A percentile compares a stretch with the other conserved stretches of the same genome.
phyloP scores from a whole-genome alignment of 2,888 invertebrate species.

The Raillietiella orientalis region DNA sequence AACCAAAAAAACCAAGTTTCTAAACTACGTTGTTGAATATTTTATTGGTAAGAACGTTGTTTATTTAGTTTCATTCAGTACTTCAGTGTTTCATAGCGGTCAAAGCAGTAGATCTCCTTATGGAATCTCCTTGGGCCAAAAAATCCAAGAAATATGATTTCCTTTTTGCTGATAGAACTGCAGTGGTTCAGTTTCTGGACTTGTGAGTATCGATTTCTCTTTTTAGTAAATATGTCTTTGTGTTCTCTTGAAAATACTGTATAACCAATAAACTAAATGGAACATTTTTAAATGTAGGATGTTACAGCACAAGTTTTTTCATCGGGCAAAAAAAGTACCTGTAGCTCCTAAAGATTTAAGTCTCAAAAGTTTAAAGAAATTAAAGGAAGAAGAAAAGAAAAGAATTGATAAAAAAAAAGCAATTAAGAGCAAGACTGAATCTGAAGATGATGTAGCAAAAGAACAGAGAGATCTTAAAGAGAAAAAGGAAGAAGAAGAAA shows the following conservation, averaged over 20 bases:
- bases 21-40: constrained; percentile 86
- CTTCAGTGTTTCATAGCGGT: constrained; percentile 11
- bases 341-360: constrained; percentile 28
- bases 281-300: constrained; percentile 17
- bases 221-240: too few species aligned
- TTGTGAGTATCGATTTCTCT: constrained; percentile 12
- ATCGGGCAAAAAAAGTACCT: constrained; percentile 62
- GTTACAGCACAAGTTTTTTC: constrained; percentile 75
- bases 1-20: constrained; percentile 76
- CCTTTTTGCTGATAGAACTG: constrained; percentile 44
- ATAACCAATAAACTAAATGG: constrained; percentile 3
- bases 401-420: constrained; percentile 16
- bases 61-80: constrained; percentile 4
- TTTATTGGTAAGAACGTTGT: constrained; percentile 34
- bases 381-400: constrained; percentile 14
- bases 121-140: constrained; percentile 65
- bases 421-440: constrained; percentile 7
- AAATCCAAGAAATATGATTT: constrained; percentile 17
- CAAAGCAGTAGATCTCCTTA: constrained; percentile 64
- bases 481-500: constrained; percentile 16
- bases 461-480: constrained; percentile 7
- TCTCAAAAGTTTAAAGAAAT: constrained; percentile 15
- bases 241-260: too few species aligned
- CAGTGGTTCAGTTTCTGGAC: constrained; percentile 44
- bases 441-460: constrained; percentile 8